Evolutionary conservation across 2,797 vertebrate species (phyloP).

Genomic region (Valencia hispanica): DNA sequence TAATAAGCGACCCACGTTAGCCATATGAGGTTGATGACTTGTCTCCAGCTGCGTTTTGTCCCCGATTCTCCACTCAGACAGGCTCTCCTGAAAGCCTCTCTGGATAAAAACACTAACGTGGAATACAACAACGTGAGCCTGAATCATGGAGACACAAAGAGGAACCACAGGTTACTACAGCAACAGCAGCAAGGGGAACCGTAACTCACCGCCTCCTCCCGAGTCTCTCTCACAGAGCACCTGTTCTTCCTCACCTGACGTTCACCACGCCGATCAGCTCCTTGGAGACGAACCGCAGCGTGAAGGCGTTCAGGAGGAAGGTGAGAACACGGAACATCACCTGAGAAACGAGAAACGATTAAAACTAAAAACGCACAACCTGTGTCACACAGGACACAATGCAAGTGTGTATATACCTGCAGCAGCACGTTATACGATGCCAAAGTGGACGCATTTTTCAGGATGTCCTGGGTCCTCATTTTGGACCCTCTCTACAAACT

Average conservation of each 20-base stretch:
- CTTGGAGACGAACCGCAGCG: slow-evolving; percentile 93
- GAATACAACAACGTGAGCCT: slow-evolving; percentile 93
- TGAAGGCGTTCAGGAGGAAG: slow-evolving; percentile 94
- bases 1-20: slow-evolving; percentile 84
- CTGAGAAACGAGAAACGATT: slow-evolving; percentile 62
- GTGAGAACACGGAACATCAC: slow-evolving; percentile 92
- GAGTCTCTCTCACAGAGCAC: neutral
- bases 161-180: slow-evolving; percentile 2
- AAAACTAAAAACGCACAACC: neutral
- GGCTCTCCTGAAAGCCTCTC: slow-evolving; percentile 94
- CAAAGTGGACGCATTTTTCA: slow-evolving; percentile 71
- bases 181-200: neutral
- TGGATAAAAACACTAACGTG: slow-evolving; percentile 90
- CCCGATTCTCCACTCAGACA: slow-evolving; percentile 87
- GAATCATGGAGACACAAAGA: slow-evolving; percentile 22
- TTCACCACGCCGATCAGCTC: slow-evolving; percentile 94
- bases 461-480: slow-evolving; percentile 76
- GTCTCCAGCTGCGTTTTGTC: slow-evolving; percentile 88
- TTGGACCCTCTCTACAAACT: slow-evolving; percentile 11
- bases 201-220: neutral
- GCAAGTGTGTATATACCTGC: slow-evolving; percentile 62
- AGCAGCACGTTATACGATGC: slow-evolving; percentile 79
- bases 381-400: neutral
- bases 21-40: slow-evolving; percentile 94
- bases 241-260: slow-evolving; percentile 86